phyloP scores from a whole-genome alignment of 2,113 vertebrate species.

The Pomatostomus ruficeps region DNA sequence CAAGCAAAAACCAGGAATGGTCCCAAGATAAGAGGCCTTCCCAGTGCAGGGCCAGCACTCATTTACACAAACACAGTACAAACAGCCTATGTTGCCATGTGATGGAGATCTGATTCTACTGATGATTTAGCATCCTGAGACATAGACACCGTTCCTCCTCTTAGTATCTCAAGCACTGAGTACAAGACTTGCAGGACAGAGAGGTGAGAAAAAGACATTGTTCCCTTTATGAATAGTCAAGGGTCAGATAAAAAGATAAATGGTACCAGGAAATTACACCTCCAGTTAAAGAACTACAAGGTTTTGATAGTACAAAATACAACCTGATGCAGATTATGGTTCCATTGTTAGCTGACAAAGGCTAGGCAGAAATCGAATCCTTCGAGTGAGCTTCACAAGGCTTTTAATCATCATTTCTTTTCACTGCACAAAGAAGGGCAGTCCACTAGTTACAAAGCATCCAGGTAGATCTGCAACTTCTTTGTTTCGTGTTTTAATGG shows the following conservation, averaged over 20 bases:
- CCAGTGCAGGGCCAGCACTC: neutral
- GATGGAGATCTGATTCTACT: neutral
- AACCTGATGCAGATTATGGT: neutral
- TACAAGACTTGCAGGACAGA: neutral
- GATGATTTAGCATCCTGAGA: neutral
- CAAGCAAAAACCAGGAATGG: neutral
- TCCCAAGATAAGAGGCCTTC: neutral
- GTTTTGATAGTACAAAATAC: neutral
- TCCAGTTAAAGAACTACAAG: neutral
- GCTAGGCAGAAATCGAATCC: neutral
- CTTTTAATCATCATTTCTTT: neutral
- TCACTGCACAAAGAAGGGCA: neutral
- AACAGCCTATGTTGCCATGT: accelerated
- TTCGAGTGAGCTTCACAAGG: neutral
- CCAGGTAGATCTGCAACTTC: neutral
- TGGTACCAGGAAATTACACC: neutral
- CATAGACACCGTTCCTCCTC: neutral
- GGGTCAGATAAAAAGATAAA: neutral
- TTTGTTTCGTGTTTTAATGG: neutral
- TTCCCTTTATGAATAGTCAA: neutral
- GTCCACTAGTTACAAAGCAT: neutral
- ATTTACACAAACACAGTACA: neutral
- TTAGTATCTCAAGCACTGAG: neutral
- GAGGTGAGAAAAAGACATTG: neutral
- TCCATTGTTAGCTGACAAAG: constrained; percentile 18